Base-by-base conservation (phyloP, 1,140 invertebrate genomes). In the Diachasma alloeum region DNA sequence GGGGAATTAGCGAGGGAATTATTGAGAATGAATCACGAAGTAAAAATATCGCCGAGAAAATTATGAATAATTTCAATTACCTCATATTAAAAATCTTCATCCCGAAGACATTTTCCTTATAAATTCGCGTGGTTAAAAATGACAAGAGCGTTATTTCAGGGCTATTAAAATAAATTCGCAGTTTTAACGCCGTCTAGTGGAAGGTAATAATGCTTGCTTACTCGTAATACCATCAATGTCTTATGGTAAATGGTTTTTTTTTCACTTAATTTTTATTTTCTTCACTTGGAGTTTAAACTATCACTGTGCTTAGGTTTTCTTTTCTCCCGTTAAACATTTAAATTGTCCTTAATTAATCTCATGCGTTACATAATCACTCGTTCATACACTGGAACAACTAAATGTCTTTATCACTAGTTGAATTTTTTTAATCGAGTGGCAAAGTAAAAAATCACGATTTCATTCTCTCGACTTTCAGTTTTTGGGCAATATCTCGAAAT, bases 171-270 rank as follows among this genome's bases (percentile, higher is more conserved):
- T 56, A 68, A 42, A 63, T 68, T 75, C 39, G 63, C 63, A 53
- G 59, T 63, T 56, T 31, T 26, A 24, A 68, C 68, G 63, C 63
- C 73, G 42, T 31, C 73, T 68, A 75, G 44, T 75, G 73, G 73
- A 75, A 66, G 73, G 73, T 63, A 75, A 68, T 75, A 68, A 75
- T 75, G 73, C 42, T 74, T 74, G 39, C 63, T 68, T 68, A 75
- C 59, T 74, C 39, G 24, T 74, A 74, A 74, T 74, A 74, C 59
- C 24, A 37, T 53, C 66, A 42, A 74, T 36, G 39, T 63, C 59
- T 66, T 31, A 74, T 74, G 2, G 6, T 63, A 63, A 63, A 26
- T 63, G 10, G 9, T 31, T 26, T 63, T 63, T 63, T 63, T 63
- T 19, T 19, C 19, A 19, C 48, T 22, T 22, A 56, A 9, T 10